These are phyloP conservation scores for Rhinichthys klamathensis DNA, from an alignment of 2,113 vertebrate genomes.

Conservation along the genomic window DNA sequence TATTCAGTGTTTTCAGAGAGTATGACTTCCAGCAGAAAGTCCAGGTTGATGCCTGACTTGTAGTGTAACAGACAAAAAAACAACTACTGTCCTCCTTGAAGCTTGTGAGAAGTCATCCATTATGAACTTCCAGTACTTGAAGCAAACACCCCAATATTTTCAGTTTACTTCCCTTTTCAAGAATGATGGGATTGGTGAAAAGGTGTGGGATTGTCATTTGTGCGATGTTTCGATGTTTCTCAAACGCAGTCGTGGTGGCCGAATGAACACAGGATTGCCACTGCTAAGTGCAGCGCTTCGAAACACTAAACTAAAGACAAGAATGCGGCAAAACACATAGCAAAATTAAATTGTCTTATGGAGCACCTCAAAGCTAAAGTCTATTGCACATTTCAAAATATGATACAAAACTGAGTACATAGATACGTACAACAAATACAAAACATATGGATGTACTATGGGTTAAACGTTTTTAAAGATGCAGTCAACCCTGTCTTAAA, in stretches of 20 bases:
- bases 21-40: constrained; percentile 34
- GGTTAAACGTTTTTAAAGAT: constrained; percentile 85
- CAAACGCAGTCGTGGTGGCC: constrained; percentile 23
- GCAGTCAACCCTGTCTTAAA: constrained; percentile 86
- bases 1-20: constrained; percentile 45
- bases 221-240: constrained; percentile 63
- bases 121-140: constrained; percentile 11
- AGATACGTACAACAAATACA: constrained; percentile 73
- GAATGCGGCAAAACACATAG: constrained; percentile 34
- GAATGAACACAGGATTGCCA: constrained; percentile 30
- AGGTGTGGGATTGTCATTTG: constrained; percentile 70
- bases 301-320: constrained; percentile 19
- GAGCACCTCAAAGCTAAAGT: constrained; percentile 88
- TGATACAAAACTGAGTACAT: constrained; percentile 79
- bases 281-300: constrained; percentile 48
- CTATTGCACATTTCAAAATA: constrained; percentile 97
- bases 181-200: constrained; percentile 42
- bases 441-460: constrained; percentile 82
- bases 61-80: constrained; percentile 46
- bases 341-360: constrained; percentile 54
- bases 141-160: constrained; percentile 46
- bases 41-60: neutral
- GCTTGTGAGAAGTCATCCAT: neutral
- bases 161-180: constrained; percentile 27
- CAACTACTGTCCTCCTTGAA: constrained; percentile 36